phyloP scores from a whole-genome alignment of 2,797 vertebrate species.

The Malurus splendens region DNA sequence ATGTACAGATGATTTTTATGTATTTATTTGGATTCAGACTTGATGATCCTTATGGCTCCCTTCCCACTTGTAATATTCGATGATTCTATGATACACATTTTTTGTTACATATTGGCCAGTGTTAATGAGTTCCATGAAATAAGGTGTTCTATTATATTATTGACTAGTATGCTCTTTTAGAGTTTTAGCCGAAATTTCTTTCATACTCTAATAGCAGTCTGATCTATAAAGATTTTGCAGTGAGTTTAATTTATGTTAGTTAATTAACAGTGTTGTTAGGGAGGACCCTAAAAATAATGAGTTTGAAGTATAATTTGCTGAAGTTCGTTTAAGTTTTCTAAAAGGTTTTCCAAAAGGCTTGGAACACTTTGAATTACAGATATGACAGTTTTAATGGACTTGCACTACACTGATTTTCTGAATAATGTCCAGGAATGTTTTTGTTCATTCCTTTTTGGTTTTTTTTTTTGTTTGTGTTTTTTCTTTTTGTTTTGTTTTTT shows the following conservation, averaged over 20 bases:
- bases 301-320: not conserved
- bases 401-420: not conserved
- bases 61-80: not conserved
- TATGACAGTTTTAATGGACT: slow-evolving; percentile 15
- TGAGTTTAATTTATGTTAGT: not conserved
- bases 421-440: not conserved
- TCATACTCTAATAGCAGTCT: slow-evolving; percentile 15
- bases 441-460: not conserved
- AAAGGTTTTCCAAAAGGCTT: slow-evolving; percentile 12
- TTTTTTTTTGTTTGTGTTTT: not conserved
- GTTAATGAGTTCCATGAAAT: not conserved
- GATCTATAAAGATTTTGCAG: slow-evolving; percentile 22
- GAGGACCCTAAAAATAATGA: not conserved
- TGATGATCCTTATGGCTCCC: not conserved
- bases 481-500: too few species aligned
- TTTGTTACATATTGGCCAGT: not conserved
- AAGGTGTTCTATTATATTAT: not conserved
- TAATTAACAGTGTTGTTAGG: slow-evolving; percentile 52
- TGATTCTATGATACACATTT: not conserved
- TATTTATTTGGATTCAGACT: not conserved
- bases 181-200: not conserved
- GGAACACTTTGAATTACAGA: slow-evolving; percentile 22
- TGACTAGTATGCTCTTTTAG: not conserved
- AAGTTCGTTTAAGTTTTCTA: not conserved
- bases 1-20: not conserved